phyloP scores from a whole-genome alignment of 1,140 invertebrate genomes.

The Dinoponera quadriceps region DNA sequence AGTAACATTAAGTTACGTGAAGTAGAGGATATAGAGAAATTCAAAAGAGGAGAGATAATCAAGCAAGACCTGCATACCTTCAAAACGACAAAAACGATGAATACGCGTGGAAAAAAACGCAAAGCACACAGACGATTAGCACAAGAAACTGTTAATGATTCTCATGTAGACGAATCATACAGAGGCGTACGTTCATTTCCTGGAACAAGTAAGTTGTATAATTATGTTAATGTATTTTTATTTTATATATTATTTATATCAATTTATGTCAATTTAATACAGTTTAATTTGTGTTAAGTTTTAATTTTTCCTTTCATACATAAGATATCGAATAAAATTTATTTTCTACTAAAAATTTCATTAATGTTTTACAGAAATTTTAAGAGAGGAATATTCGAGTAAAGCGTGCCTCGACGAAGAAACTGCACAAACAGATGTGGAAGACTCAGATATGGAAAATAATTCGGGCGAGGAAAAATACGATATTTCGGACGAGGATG shows the following conservation, averaged over 20 bases:
- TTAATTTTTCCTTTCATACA: neutral
- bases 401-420: conserved; percentile 10
- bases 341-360: neutral
- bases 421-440: neutral
- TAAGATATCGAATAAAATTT: conserved; percentile 27
- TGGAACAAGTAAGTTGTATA: conserved; percentile 77
- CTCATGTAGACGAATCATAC: conserved; percentile 61
- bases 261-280: too few species aligned
- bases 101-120: conserved; percentile 57
- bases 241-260: neutral
- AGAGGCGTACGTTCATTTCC: conserved; percentile 77
- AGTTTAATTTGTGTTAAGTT: conserved; percentile 1
- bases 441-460: too few species aligned
- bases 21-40: conserved; percentile 88
- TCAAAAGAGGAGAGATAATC: conserved; percentile 89
- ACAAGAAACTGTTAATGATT: conserved; percentile 13
- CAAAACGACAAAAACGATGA: conserved; percentile 37
- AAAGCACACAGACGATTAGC: conserved; percentile 54
- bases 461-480: neutral
- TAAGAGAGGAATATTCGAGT: neutral
- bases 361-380: conserved; percentile 26
- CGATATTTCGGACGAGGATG: conserved; percentile 75
- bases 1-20: conserved; percentile 89
- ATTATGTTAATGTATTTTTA: neutral
- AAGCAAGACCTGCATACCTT: conserved; percentile 75